Evolutionary conservation across 2,113 vertebrate species (phyloP).

Genomic region (Pollachius pollachius): DNA sequence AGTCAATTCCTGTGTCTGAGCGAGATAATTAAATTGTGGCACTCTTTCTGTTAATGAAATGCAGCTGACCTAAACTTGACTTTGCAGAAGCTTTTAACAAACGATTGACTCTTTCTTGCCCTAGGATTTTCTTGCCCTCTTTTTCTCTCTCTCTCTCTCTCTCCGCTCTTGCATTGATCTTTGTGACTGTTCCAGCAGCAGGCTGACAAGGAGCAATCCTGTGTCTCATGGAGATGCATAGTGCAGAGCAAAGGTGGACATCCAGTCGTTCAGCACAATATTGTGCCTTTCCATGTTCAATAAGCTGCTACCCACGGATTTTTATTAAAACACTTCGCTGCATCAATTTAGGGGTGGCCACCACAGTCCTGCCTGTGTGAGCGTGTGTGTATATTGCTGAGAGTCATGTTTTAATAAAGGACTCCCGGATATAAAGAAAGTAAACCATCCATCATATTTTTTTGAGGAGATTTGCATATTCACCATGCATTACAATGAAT

Average conservation of each 20-base stretch:
- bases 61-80: constrained; percentile 49
- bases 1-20: background rate
- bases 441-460: too few species aligned
- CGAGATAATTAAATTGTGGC: constrained; percentile 4
- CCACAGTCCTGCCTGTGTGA: background rate
- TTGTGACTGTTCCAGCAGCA: constrained; percentile 19
- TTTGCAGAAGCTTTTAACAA: constrained; percentile 44
- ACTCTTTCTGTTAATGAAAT: constrained; percentile 28
- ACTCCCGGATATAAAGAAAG: too few species aligned
- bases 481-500: too few species aligned
- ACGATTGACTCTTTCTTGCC: constrained; percentile 31
- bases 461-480: too few species aligned
- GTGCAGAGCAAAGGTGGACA: too few species aligned
- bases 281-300: background rate
- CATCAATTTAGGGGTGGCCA: background rate
- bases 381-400: too few species aligned
- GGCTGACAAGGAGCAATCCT: constrained; percentile 32
- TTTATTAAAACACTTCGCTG: background rate
- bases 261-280: too few species aligned
- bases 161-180: constrained; percentile 46
- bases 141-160: too few species aligned
- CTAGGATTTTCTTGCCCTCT: constrained; percentile 2
- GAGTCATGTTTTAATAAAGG: too few species aligned
- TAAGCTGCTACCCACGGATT: background rate
- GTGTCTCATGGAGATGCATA: too few species aligned